phyloP scores from a whole-genome alignment of 1,140 invertebrate species.

The Calephelis nemesis region DNA sequence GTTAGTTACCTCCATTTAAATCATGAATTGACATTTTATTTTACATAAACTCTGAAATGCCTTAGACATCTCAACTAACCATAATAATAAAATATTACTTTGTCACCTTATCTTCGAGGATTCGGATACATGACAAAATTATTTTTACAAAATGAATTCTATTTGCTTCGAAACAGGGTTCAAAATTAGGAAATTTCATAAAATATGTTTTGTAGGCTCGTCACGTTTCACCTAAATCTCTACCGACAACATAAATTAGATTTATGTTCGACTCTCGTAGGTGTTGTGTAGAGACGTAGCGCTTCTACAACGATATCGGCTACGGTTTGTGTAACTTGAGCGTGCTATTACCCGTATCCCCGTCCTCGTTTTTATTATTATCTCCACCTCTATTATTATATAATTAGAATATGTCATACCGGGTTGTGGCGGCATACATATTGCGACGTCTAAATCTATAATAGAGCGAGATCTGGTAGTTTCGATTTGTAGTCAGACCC shows the following conservation, averaged over 20 bases:
- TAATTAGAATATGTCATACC: no score
- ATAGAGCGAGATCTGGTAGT: no score
- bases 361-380: no score
- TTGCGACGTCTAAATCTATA: no score
- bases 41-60: no score
- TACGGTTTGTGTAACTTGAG: not conserved
- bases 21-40: no score
- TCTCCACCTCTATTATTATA: no score
- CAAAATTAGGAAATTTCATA: not conserved
- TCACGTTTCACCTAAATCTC: slow-evolving; percentile 7
- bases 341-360: no score
- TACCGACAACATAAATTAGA: slow-evolving; percentile 1
- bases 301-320: not conserved
- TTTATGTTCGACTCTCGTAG: not conserved
- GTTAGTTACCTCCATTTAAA: no score
- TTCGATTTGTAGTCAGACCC: no score
- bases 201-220: not conserved
- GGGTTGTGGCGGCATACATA: no score
- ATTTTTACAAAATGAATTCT: not conserved
- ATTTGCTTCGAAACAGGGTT: not conserved
- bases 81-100: not conserved
- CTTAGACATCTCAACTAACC: no score
- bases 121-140: not conserved
- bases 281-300: not conserved
- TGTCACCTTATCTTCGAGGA: not conserved